Conservation (phyloP, 2,888 invertebrate species). For the Drosophila melanosoma region DNA sequence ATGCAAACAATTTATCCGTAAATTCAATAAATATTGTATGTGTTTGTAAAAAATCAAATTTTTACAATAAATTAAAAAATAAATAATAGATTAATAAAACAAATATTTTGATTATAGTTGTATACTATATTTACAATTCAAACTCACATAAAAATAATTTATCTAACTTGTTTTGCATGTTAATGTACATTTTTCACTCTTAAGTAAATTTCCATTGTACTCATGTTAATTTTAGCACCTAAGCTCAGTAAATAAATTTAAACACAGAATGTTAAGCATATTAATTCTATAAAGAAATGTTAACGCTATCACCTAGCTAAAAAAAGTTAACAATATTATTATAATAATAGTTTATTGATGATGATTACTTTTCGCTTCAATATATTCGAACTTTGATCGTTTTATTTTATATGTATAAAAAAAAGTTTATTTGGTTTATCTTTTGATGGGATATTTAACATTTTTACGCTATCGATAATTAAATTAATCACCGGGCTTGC, state of each 20-base stretch:
- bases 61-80: neutral
- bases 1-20: no score
- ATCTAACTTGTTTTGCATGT: neutral
- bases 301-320: neutral
- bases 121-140: no score
- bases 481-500: constrained; percentile 43
- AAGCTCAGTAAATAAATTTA: neutral
- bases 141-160: no score
- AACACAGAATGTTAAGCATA: neutral
- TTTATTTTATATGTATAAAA: neutral
- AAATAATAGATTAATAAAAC: neutral
- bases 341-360: constrained; percentile 1
- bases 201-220: neutral
- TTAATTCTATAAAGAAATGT: neutral
- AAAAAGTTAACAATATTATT: neutral
- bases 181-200: neutral
- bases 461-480: constrained; percentile 61
- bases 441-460: constrained; percentile 41
- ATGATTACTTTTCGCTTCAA: neutral
- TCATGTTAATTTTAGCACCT: neutral
- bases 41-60: neutral
- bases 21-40: neutral
- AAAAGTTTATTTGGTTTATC: constrained; percentile 39
- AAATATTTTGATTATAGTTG: neutral
- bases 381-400: constrained; percentile 1